phyloP scores from a whole-genome alignment of 2,113 vertebrate genomes.

The Cinclus mexicanus region DNA sequence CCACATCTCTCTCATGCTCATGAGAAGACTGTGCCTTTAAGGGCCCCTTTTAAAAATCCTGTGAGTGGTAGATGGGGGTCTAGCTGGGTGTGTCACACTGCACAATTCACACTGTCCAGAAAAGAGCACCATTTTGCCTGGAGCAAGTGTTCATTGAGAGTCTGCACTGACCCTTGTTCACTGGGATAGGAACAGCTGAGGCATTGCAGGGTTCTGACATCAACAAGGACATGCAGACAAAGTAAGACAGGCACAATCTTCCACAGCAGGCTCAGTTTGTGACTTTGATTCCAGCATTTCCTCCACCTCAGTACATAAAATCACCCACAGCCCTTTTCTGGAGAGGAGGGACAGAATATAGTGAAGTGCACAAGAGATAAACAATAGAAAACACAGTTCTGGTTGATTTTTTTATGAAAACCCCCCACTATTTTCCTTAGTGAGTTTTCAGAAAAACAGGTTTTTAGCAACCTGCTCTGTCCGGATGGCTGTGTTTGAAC shows the following conservation, averaged over 20 bases:
- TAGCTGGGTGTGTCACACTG: not conserved
- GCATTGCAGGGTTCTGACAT: not conserved
- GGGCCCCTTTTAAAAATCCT: not conserved
- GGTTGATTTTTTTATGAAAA: not conserved
- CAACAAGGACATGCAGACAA: not conserved
- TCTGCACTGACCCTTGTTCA: not conserved
- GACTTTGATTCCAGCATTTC: not conserved
- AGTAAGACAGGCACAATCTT: not conserved
- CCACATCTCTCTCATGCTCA: not conserved
- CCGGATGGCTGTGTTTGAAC: not conserved
- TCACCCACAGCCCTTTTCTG: not conserved
- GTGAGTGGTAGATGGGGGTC: not conserved
- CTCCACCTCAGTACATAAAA: not conserved
- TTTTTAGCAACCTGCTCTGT: not conserved
- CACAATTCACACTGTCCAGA: not conserved
- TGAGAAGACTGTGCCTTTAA: not conserved
- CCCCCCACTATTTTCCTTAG: not conserved
- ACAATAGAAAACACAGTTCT: not conserved
- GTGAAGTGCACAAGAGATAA: not conserved
- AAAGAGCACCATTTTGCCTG: not conserved
- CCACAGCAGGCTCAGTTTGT: not conserved
- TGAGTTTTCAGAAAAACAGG: not conserved
- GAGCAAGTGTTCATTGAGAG: not conserved
- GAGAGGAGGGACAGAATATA: not conserved
- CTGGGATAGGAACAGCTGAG: not conserved